phyloP scores from a whole-genome alignment of 2,797 vertebrate genomes.

The Acomys russatus region DNA sequence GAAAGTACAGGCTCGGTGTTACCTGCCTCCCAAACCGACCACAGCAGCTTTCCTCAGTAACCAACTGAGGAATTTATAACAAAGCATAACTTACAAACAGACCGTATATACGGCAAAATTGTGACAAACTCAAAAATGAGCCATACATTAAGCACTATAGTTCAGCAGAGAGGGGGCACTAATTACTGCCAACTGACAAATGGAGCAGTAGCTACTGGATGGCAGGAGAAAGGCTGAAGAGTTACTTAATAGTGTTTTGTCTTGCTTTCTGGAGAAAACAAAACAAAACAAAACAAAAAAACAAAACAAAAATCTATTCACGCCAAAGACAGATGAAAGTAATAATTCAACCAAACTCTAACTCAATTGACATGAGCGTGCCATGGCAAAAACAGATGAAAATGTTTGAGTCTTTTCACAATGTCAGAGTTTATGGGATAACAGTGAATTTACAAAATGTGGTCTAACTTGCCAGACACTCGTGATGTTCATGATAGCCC shows the following conservation, averaged over 20 bases:
- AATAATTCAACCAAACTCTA: neutral
- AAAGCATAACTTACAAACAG: neutral
- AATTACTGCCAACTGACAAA: neutral
- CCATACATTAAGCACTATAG: neutral
- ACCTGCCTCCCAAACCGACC: neutral
- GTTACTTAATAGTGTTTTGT: neutral
- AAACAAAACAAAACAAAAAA: neutral
- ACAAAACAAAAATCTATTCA: neutral
- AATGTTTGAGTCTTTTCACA: neutral
- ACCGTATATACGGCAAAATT: neutral
- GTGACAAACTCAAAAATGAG: neutral
- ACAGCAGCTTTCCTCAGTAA: neutral
- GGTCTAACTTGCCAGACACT: neutral
- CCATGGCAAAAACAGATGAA: neutral
- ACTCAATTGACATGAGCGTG: neutral
- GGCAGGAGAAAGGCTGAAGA: neutral
- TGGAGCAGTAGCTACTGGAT: fast-evolving
- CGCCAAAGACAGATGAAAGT: neutral
- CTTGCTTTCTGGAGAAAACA: neutral
- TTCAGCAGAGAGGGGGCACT: neutral
- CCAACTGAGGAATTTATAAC: neutral
- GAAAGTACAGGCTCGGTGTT: neutral
- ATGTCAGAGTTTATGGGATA: neutral
- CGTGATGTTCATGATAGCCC: neutral
- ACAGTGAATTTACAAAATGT: neutral